Evolutionary conservation across 2,797 vertebrate species (phyloP).

Genomic region (Podargus strigoides): DNA sequence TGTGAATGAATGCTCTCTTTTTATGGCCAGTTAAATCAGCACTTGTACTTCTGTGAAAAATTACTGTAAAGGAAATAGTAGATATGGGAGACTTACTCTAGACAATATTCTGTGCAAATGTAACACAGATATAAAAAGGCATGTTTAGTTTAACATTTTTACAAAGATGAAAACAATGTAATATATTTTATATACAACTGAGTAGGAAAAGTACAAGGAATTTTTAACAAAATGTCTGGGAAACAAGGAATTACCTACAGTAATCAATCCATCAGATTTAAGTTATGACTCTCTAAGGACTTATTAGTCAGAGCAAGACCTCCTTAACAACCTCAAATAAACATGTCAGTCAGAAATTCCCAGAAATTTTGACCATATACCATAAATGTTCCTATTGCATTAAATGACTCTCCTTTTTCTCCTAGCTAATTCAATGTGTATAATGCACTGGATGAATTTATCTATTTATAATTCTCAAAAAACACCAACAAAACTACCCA

Average conservation of each 20-base stretch:
- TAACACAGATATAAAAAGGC: background rate
- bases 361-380: conserved; percentile 31
- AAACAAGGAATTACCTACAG: conserved; percentile 18
- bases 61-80: conserved; percentile 14
- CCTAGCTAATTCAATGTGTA: background rate
- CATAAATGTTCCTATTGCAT: conserved; percentile 4
- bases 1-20: conserved; percentile 38
- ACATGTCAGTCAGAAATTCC: conserved; percentile 50
- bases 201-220: background rate
- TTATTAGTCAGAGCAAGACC: conserved; percentile 39
- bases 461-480: background rate
- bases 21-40: conserved; percentile 35
- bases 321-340: conserved; percentile 41
- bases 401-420: background rate
- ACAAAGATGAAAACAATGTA: background rate
- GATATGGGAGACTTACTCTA: background rate
- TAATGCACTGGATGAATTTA: background rate
- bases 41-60: conserved; percentile 35
- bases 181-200: background rate
- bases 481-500: too few species aligned
- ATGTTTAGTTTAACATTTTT: conserved; percentile 21
- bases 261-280: conserved; percentile 42
- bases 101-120: background rate
- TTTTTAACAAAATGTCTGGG: conserved; percentile 7
- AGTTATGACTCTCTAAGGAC: conserved; percentile 44